Conservation (phyloP, 2,888 invertebrate genomes). For the Pristionchus fissidentatus region DNA sequence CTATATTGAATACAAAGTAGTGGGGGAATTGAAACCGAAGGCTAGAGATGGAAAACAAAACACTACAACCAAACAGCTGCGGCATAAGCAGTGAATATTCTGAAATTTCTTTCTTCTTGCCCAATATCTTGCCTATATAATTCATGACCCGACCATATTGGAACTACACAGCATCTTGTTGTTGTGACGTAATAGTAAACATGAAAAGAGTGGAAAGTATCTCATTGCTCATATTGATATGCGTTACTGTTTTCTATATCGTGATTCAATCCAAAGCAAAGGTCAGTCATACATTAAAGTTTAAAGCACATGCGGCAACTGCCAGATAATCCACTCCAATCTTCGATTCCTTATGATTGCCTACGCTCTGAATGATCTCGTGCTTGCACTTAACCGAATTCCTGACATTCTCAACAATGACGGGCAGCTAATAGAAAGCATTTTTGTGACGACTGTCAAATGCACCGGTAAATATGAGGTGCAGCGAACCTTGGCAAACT, state of each 20-base stretch:
- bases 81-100: no score
- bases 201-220: neutral
- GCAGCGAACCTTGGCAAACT: no score
- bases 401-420: slow-evolving; percentile 14
- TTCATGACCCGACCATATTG: neutral
- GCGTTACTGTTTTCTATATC: neutral
- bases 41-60: no score
- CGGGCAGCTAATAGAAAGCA: neutral
- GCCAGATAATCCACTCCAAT: neutral
- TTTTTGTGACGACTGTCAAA: neutral
- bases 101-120: no score
- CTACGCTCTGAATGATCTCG: neutral
- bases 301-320: neutral
- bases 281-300: neutral
- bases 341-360: neutral
- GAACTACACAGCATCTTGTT: neutral
- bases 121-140: no score
- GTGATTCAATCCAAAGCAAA: neutral
- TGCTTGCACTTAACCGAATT: neutral
- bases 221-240: neutral
- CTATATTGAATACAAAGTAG: no score
- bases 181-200: neutral
- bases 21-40: no score
- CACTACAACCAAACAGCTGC: no score
- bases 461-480: neutral